phyloP scores from a whole-genome alignment of 2,113 vertebrate species.

The Elanus axillaris region DNA sequence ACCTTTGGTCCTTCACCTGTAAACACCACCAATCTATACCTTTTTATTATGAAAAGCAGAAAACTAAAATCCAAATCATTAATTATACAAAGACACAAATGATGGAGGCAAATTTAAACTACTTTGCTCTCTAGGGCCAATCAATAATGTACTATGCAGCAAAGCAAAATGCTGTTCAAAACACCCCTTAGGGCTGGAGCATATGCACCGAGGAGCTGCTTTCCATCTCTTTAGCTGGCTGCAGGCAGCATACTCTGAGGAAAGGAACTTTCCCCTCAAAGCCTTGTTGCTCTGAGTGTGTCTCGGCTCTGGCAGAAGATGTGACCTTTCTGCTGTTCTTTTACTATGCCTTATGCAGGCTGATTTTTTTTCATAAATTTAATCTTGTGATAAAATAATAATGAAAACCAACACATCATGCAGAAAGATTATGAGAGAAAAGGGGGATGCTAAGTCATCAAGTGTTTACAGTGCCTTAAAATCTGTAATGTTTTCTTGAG shows the following conservation, averaged over 20 bases:
- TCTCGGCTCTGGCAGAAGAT: background rate
- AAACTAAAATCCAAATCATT: background rate
- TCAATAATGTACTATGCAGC: background rate
- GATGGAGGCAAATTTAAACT: background rate
- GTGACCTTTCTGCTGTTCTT: background rate
- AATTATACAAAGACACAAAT: background rate
- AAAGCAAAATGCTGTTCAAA: background rate
- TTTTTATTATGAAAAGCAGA: background rate
- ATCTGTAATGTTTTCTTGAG: background rate
- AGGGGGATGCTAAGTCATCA: background rate
- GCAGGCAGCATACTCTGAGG: background rate
- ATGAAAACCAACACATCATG: background rate
- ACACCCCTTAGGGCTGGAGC: background rate
- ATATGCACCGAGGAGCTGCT: background rate
- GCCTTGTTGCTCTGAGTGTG: background rate
- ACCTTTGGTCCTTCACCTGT: slow-evolving; percentile 9
- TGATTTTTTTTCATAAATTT: background rate
- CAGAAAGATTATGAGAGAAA: background rate
- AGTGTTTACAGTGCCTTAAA: background rate
- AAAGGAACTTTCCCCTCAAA: background rate
- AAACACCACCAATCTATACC: background rate
- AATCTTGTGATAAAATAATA: background rate
- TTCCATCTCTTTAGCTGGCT: background rate
- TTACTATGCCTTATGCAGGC: background rate
- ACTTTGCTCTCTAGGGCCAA: background rate